phyloP scores from a whole-genome alignment of 2,888 invertebrate genomes.

The Euplagia quadripunctaria region DNA sequence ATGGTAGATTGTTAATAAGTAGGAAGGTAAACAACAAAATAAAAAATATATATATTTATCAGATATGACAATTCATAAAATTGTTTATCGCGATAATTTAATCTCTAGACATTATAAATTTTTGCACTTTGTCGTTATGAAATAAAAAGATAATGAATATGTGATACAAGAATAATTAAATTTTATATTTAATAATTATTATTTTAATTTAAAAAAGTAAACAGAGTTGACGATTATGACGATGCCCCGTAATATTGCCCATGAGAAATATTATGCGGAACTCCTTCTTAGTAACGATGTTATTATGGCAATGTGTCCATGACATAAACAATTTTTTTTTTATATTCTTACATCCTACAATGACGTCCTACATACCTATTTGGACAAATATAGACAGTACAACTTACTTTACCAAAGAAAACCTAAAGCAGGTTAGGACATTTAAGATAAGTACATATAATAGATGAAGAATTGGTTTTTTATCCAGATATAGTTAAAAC shows the following conservation, averaged over 20 bases:
- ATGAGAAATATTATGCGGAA: conserved; percentile 2
- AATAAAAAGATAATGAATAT: conserved; percentile 28
- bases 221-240: neutral
- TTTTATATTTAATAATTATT: neutral
- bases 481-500: neutral
- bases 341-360: neutral
- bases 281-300: neutral
- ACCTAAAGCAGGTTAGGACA: neutral
- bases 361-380: neutral
- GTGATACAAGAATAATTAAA: neutral
- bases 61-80: conserved; percentile 21
- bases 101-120: conserved; percentile 30
- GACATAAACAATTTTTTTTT: neutral
- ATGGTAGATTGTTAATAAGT: neutral
- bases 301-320: neutral
- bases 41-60: conserved; percentile 26
- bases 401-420: neutral
- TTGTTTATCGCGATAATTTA: conserved; percentile 26
- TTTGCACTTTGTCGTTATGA: conserved; percentile 28
- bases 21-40: conserved; percentile 34
- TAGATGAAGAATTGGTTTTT: neutral
- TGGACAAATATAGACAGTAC: neutral
- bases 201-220: neutral
- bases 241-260: neutral
- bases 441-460: neutral